Base-by-base conservation (phyloP, 2,113 vertebrate species). In the Bubo bubo region DNA sequence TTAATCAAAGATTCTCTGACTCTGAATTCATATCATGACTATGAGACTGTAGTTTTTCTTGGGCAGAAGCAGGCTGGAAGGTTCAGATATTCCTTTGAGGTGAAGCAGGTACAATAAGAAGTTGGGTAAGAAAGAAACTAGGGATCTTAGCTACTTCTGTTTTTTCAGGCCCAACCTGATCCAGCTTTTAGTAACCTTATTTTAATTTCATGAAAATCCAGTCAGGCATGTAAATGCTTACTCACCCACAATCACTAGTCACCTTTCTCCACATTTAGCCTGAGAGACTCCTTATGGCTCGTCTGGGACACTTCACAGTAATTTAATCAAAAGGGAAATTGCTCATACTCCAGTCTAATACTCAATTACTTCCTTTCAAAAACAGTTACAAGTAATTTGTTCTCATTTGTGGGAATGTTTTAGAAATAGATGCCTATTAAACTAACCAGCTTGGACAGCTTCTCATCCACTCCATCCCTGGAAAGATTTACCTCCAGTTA, bases 301-400 rank as follows among this genome's bases (percentile, higher is more conserved):
- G 28, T 88, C 83, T 89, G 91, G 79, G 83, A 93, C 50, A 81
- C 20, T 76, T 91, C 53, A 83, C 26, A 71, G 52, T 45, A 63
- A 59, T 80, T 90, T 80, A 92, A 93, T 86, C 50, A 53, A 85
- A 81, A 72, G 16, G 52, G 17, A 90, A 89, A 95, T 68, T 83
- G 64, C 52, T 91, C 64, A 63, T 80, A 67, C 22, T 77, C 59
- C 41, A 67, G 37, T 67, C 80, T 74, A 73, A 84, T 91, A 80
- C 22, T 80, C 79, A 93, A 74, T 91, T 96, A 84, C 19, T 95
- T 91, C 55, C 37, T 91, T 77, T 84, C 68, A 88, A 85, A 88
- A 84, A 41, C 41, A 89, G 55, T 70, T 74, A 37, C 32, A 84
- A 93, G 32, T 71, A 67, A 86, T 81, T 89, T 92, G 9, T 28